Percentiles rank a stretch among this genome's conserved stretches.
phyloP scores from a whole-genome alignment of 1,140 invertebrate genomes.

The Drosophila equinoxialis region DNA sequence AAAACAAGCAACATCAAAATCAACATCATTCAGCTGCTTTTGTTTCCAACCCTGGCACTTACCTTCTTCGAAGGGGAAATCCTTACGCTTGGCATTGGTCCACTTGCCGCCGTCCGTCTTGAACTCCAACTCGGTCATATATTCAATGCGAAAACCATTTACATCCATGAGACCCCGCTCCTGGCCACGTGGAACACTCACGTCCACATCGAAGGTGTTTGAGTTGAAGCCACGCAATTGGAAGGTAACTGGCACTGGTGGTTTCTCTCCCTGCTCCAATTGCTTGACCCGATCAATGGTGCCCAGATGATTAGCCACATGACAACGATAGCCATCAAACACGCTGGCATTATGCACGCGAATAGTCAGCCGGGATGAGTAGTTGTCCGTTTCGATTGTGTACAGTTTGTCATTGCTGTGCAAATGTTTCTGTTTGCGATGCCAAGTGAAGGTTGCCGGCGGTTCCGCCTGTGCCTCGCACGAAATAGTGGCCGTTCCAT shows the following conservation, averaged over 20 bases:
- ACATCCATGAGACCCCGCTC: constrained; percentile 69
- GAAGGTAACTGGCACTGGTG: constrained; percentile 80
- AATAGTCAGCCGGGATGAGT: constrained; percentile 83
- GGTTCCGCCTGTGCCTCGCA: constrained; percentile 86
- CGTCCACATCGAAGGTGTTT: constrained; percentile 82
- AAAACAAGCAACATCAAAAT: neutral
- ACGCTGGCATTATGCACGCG: constrained; percentile 82
- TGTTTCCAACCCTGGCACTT: constrained; percentile 8
- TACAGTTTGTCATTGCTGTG: constrained; percentile 68
- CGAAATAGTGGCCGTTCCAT: constrained; percentile 84
- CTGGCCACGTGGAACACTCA: constrained; percentile 63
- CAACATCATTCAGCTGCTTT: neutral
- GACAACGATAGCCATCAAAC: constrained; percentile 85
- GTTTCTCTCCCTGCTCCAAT: constrained; percentile 84
- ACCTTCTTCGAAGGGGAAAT: constrained; percentile 81
- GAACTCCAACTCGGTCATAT: constrained; percentile 75
- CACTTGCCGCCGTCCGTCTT: constrained; percentile 74
- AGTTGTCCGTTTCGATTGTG: constrained; percentile 73
- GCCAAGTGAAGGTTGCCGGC: constrained; percentile 85
- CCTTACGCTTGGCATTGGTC: constrained; percentile 75
- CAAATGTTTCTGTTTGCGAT: constrained; percentile 77
- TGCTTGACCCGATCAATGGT: constrained; percentile 83
- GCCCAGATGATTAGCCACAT: constrained; percentile 84
- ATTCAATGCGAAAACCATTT: constrained; percentile 80
- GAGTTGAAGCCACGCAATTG: constrained; percentile 81